These are phyloP conservation scores for Australoheros facetus DNA, from an alignment of 2,797 vertebrate species.

Conservation along the genomic window DNA sequence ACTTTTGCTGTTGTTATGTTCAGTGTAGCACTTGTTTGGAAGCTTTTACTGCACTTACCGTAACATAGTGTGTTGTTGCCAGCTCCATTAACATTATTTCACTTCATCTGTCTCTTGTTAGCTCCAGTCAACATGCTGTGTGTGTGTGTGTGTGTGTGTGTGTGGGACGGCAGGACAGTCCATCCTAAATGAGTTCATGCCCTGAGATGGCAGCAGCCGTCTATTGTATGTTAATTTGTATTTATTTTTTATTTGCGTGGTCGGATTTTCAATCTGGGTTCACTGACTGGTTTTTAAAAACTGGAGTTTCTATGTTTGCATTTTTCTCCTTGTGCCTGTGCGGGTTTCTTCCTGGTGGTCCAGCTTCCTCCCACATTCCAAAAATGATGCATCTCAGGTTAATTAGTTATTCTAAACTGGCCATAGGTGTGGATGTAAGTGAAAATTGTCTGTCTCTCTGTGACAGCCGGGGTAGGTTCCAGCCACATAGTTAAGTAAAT, in stretches of 20 bases:
- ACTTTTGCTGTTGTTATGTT: neutral
- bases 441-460: neutral
- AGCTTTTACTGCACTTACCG: neutral
- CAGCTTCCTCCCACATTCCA: neutral
- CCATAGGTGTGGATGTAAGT: neutral
- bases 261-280: neutral
- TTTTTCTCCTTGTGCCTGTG: neutral
- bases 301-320: neutral
- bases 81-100: neutral
- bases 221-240: neutral
- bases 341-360: neutral
- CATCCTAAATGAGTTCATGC: neutral
- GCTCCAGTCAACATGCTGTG: neutral
- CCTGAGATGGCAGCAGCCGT: neutral
- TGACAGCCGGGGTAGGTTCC: neutral
- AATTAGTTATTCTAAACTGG: neutral
- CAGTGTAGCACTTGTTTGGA: neutral
- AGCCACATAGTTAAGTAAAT: neutral
- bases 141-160: neutral
- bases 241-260: neutral
- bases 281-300: neutral
- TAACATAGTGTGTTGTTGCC: neutral
- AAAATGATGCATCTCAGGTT: neutral
- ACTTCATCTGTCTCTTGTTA: constrained; percentile 2
- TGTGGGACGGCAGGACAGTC: neutral